Conservation (phyloP, 2,888 invertebrate species). For the Drosophila merina region DNA sequence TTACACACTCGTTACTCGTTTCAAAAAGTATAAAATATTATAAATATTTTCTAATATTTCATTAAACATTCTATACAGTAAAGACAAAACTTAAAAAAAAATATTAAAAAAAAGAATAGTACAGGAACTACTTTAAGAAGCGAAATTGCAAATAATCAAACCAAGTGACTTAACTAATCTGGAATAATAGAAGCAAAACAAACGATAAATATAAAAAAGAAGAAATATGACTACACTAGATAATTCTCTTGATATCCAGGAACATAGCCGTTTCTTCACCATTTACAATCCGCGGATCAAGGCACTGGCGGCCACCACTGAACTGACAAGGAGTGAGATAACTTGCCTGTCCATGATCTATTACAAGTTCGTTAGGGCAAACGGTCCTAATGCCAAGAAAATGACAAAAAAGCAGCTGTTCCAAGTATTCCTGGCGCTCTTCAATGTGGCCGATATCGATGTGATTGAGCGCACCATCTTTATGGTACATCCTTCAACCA, state of each 20-base stretch:
- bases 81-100: not conserved
- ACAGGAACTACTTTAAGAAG: not conserved
- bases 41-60: not conserved
- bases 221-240: slow-evolving; percentile 84
- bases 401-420: slow-evolving; percentile 86
- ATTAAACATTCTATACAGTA: not conserved
- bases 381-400: slow-evolving; percentile 81
- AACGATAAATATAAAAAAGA: not conserved
- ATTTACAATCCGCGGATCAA: slow-evolving; percentile 86
- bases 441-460: slow-evolving; percentile 89
- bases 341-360: slow-evolving; percentile 85
- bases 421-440: slow-evolving; percentile 86
- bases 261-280: slow-evolving; percentile 87
- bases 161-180: not conserved
- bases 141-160: not conserved
- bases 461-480: slow-evolving; percentile 88
- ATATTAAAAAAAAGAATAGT: not conserved
- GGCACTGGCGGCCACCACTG: slow-evolving; percentile 78
- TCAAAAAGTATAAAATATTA: not conserved
- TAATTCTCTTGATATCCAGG: slow-evolving; percentile 87
- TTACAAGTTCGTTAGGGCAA: slow-evolving; percentile 84
- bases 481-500: slow-evolving; percentile 84
- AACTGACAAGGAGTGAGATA: slow-evolving; percentile 86
- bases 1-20: not conserved
- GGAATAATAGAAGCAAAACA: not conserved